Conservation (phyloP, 1,140 invertebrate species). For the Brachionus asplanchnoidis region DNA sequence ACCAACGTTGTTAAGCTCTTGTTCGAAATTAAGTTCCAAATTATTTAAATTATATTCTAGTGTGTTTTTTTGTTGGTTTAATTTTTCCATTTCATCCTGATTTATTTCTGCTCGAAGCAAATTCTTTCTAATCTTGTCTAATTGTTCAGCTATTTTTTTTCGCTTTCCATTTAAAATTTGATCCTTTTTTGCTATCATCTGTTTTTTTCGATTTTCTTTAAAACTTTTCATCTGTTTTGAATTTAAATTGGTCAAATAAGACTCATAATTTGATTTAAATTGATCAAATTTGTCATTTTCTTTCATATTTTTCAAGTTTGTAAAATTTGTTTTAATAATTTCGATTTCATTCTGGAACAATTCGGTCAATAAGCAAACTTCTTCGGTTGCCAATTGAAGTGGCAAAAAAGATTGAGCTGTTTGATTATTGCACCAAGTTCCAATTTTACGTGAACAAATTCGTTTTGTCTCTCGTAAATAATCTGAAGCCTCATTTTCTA, state of each 20-base stretch:
- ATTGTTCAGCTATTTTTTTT: not conserved
- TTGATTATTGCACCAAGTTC: not conserved
- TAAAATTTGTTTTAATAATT: not conserved
- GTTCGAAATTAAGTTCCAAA: not conserved
- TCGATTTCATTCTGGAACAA: not conserved
- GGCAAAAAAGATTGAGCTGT: not conserved
- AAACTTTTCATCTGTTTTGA: not conserved
- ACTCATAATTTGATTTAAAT: not conserved
- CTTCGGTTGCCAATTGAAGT: not conserved
- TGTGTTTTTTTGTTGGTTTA: not conserved
- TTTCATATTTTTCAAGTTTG: not conserved
- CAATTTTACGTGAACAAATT: not conserved
- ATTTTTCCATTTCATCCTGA: not conserved
- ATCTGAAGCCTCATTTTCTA: not conserved
- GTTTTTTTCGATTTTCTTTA: not conserved
- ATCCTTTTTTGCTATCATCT: not conserved
- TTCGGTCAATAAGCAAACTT: not conserved
- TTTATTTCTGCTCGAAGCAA: not conserved
- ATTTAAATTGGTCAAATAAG: not conserved
- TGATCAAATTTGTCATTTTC: not conserved
- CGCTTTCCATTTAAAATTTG: slow-evolving; percentile 12
- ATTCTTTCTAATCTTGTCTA: not conserved
- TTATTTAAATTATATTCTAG: not conserved
- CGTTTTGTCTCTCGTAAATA: not conserved
- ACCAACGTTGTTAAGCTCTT: not conserved